phyloP scores from a whole-genome alignment of 2,888 invertebrate species.

The Melieria picta region DNA sequence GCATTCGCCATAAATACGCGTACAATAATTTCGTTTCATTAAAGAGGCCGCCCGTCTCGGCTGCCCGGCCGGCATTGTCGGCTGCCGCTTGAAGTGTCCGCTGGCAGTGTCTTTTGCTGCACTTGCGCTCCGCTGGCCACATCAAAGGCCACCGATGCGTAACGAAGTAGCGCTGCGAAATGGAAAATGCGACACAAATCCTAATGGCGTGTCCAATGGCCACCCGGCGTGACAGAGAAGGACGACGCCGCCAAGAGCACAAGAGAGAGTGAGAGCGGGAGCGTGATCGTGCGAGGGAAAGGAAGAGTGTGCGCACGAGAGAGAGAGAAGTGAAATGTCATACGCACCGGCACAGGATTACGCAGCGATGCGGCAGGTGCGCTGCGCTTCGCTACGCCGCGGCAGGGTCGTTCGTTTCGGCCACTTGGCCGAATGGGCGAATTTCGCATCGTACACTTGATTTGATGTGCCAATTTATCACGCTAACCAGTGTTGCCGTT shows the following conservation, averaged over 20 bases:
- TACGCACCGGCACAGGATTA: neutral
- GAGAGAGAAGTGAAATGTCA: neutral
- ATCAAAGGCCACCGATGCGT: conserved; percentile 44
- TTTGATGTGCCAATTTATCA: conserved; percentile 43
- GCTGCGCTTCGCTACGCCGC: neutral
- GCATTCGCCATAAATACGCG: conserved; percentile 1
- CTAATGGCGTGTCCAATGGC: neutral
- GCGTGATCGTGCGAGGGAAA: neutral
- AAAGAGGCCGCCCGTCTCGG: conserved; percentile 6
- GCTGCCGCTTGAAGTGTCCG: too few species aligned
- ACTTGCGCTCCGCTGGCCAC: too few species aligned
- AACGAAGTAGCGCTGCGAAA: conserved; percentile 54
- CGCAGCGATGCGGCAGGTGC: conserved; percentile 17
- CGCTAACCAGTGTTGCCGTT: neutral
- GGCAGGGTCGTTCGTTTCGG: conserved; percentile 11
- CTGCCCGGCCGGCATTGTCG: neutral
- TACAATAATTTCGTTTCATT: conserved; percentile 4
- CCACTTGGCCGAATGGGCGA: neutral
- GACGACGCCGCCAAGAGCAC: neutral
- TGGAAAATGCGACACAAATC: conserved; percentile 31
- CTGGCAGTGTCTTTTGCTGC: too few species aligned
- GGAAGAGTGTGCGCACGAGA: neutral
- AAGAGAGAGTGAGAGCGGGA: conserved; percentile 2
- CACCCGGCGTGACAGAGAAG: conserved; percentile 8
- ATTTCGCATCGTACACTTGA: conserved; percentile 59